phyloP scores from a whole-genome alignment of 2,797 vertebrate species.

The Corythornis leucogaster region DNA sequence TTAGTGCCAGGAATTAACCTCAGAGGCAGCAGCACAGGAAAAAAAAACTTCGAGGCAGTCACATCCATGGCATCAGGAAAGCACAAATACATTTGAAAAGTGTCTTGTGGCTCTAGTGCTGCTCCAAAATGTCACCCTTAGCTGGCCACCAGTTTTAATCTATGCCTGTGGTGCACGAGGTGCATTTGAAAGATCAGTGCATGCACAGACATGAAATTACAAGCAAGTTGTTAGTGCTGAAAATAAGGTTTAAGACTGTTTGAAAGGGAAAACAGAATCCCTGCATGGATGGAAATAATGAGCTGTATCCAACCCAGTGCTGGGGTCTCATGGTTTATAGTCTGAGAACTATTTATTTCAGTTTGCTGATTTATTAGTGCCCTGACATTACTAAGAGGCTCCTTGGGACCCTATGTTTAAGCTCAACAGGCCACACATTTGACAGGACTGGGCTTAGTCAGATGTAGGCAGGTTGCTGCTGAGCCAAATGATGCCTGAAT shows the following conservation, averaged over 20 bases:
- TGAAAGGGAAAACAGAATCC: background rate
- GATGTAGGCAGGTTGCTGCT: background rate
- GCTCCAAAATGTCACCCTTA: background rate
- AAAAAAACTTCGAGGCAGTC: background rate
- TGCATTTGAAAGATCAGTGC: background rate
- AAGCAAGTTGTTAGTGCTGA: background rate
- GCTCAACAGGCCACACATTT: background rate
- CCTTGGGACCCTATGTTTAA: background rate
- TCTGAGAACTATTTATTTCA: background rate
- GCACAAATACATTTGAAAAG: background rate
- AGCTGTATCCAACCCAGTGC: background rate
- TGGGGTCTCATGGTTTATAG: background rate
- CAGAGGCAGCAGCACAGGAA: background rate
- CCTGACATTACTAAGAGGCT: background rate
- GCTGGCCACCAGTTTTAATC: background rate
- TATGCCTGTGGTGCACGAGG: background rate
- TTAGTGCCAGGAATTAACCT: background rate
- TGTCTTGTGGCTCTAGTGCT: background rate
- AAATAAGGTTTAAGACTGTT: background rate
- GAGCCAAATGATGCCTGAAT: background rate
- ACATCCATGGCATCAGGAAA: background rate
- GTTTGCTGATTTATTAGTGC: constrained; percentile 6
- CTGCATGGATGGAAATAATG: accelerated
- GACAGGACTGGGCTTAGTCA: constrained; percentile 23
- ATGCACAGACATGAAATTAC: background rate